Evolutionary conservation across 2,888 invertebrate genomes (phyloP), one percentile per base, ranked within the genome.

Genomic region (Amphipyra berbera): DNA sequence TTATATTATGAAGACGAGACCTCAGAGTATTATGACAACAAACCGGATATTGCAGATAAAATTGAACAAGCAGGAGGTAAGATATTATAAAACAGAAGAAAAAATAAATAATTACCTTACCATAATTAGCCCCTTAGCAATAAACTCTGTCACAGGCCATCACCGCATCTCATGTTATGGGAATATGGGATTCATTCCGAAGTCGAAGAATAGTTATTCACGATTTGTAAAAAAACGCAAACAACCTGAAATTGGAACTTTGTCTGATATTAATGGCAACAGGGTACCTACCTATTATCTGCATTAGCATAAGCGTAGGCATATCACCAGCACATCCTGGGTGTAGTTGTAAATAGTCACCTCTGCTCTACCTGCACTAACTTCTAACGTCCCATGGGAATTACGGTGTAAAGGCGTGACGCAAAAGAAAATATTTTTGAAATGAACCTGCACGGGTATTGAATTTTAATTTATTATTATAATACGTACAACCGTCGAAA

Each of bases 51-150:
- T 54, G 81, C 82, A 9, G 85, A 88, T 54, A 91, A 90, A 79
- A 90, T 90, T 76, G 92, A 92, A 82, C 86, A 88, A 74, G 85
- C 86, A 63, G 90, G 85, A 66, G 90, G 92, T 92, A 77, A 77
- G 77, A 33, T 35, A 9, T 13, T 15, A 3, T 42, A 9, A 15
- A 42, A 15, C 2, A 30, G 30, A 6, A 30, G 15, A 42, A 41
- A 41, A 14, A 41, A 4, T 14, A 14, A 41, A 14, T 14, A 1
- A 14, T 14, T 14, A 0, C n/a, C n/a, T 41, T 41, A 33, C 6
- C 33, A 8, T 33, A 9, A 33, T 33, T 8, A 33, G 2, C 33
- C 1, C 33, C 33, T 8, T 33, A 33, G 33, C 9, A 33, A 33
- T 6, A 33, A 33, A 9, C 33, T 33, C 6, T 33, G 33, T 33